These are phyloP conservation scores for Desmophyllum pertusum DNA, from an alignment of 92 coral and sea anemone species.

Conservation along the genomic window DNA sequence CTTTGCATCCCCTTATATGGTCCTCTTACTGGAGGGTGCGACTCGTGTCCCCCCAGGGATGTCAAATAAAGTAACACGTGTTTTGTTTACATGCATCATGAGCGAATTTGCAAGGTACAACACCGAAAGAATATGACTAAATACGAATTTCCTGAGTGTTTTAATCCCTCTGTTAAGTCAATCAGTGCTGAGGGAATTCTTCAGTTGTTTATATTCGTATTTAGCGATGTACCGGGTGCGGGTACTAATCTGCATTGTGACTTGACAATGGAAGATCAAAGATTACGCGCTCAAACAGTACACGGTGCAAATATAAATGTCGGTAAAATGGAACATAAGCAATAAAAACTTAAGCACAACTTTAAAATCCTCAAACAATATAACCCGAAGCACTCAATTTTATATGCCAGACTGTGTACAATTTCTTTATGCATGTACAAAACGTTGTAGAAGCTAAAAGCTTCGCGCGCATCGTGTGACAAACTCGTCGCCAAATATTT, in stretches of 20 bases:
- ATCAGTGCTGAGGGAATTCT: neutral
- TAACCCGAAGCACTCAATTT: neutral
- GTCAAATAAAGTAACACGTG: neutral
- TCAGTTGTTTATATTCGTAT: neutral
- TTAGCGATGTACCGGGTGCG: neutral
- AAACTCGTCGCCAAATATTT: no score
- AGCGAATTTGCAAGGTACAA: no score
- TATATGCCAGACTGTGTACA: neutral
- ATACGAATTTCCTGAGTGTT: neutral
- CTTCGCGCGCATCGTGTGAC: no score
- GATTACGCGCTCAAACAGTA: neutral
- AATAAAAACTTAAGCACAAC: neutral
- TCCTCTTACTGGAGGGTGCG: neutral
- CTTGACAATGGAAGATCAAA: neutral
- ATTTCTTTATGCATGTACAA: neutral
- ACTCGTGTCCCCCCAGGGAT: no score
- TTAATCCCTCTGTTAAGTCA: neutral
- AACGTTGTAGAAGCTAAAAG: neutral
- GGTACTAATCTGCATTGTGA: no score
- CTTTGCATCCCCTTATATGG: neutral
- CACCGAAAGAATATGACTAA: neutral
- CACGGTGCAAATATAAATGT: neutral
- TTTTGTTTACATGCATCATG: conserved; percentile 1
- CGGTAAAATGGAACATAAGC: neutral
- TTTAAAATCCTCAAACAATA: neutral